These are phyloP conservation scores for Lagenorhynchus albirostris DNA, from an alignment of 2,113 vertebrate species.

Conservation along the genomic window DNA sequence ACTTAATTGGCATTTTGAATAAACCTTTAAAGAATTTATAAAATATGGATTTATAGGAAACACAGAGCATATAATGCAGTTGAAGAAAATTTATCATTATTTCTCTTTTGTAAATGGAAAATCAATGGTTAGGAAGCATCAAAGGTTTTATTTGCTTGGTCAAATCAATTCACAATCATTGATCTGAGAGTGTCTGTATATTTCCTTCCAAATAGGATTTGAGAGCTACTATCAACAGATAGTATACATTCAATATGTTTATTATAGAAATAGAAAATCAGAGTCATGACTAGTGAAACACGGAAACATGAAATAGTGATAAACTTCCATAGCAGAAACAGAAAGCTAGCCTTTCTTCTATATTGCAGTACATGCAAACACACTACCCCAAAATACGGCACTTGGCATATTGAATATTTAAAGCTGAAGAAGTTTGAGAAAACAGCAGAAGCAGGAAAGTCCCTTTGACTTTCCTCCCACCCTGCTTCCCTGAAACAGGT, in stretches of 20 bases:
- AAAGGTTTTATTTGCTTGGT: not conserved
- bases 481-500: not conserved
- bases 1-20: not conserved
- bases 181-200: not conserved
- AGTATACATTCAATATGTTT: not conserved
- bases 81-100: not conserved
- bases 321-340: not conserved
- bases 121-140: not conserved
- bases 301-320: not conserved
- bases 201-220: not conserved
- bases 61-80: not conserved
- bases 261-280: not conserved
- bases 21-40: not conserved
- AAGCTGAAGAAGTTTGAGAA: not conserved
- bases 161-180: not conserved
- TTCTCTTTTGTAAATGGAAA: slow-evolving; percentile 27
- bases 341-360: not conserved
- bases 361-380: not conserved
- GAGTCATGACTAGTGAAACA: not conserved
- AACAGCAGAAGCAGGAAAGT: not conserved
- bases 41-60: not conserved
- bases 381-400: not conserved
- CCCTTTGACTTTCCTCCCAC: not conserved
- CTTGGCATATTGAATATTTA: not conserved
- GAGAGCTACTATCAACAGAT: not conserved